Base-by-base conservation (phyloP, 2,888 invertebrate species). In the Ctenicera cuprea region DNA sequence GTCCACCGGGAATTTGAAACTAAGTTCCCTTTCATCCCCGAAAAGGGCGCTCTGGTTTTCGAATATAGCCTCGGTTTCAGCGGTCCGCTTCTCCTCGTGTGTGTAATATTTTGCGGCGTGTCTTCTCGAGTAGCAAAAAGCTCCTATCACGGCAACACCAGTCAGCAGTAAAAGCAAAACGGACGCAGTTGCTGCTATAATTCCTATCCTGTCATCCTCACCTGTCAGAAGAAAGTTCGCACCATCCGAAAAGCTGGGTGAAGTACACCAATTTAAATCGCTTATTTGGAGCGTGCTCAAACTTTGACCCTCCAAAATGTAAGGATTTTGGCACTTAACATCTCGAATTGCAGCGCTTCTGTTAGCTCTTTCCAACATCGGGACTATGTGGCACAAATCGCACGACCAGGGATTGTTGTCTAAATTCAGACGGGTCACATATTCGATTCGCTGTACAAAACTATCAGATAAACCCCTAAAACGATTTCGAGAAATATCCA, bases 71-170 rank as follows among this genome's bases (percentile, higher is more conserved):
- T 88, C 88, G n/a, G 86, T 83, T 75, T 87, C 87, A 43, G 82
- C 82, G 3, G 83, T 81, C 50, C 87, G 76, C 77, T 92, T 92
- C 83, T 94, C 94, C 85, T 95, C 95, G 83, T 94, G 91, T 9
- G 95, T 95, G 85, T 95, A 95, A 86, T 95, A 95, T 73, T 92
- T 92, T 1, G 94, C 94, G 0, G 94, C 92, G 78, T 93, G 92
- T 64, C 93, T 91, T 61, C 92, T 90, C 74, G 93, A 91, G 82
- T 93, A 94, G 78, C 91, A 90, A 59, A 93, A 84, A 0, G 90
- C 90, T 0, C 89, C 86, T 14, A 89, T 82, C 9, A 89, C 85
- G 1, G 87, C 85, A 2, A 86, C 71, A 2, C 86, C 85, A 0
- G 88, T 87, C n/a, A 90, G 81, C 38, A 89, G 83, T 33, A 90